Evolutionary conservation across 2,113 vertebrate genomes (phyloP), one percentile per base, ranked within the genome.

Genomic region (Motacilla alba): DNA sequence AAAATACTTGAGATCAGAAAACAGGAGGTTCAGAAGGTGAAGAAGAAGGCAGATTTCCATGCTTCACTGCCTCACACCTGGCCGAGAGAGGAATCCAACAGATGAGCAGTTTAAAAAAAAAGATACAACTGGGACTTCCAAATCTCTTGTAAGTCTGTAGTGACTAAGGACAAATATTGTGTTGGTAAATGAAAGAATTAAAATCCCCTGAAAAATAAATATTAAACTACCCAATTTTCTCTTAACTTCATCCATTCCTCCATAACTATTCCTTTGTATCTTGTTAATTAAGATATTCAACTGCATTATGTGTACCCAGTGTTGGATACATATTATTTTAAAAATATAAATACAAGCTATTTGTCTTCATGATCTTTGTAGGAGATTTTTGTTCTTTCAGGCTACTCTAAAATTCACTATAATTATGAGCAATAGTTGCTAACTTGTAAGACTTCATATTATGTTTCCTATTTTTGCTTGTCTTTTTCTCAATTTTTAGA

Each of bases 11-110:
- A 39, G 72, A 74, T 63, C 31, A 84, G 3, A 64, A 80, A 93
- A n/a, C 23, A 87, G 78, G 88, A 94, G 59, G 44, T 22, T 17
- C 43, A 72, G 66, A 79, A 90, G 33, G 49, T 89, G 43, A 83
- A 76, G 59, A 62, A 73, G 37, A 28, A 3, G 15, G 55, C 72
- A 81, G 56, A 68, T 92, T 93, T 94, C 62, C 58, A 72, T 78
- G 84, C 78, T 87, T 92, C 92, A 87, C 24, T 96, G 76, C 91
- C 72, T 92, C 81, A 90, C 66, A 95, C 47, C 77, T 96, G 75
- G 76, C 53, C 82, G 11, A 28, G 47, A 87, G 56, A 80, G 24
- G 46, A 94, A 95, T 59, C n/a, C 92, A 93, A 60, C 52, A 87
- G 82, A 87, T 35, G 55, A 93, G 9, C 35, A 33, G 6, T n/a